phyloP scores from a whole-genome alignment of 1,140 invertebrate genomes.

The Brachystomella parvula region DNA sequence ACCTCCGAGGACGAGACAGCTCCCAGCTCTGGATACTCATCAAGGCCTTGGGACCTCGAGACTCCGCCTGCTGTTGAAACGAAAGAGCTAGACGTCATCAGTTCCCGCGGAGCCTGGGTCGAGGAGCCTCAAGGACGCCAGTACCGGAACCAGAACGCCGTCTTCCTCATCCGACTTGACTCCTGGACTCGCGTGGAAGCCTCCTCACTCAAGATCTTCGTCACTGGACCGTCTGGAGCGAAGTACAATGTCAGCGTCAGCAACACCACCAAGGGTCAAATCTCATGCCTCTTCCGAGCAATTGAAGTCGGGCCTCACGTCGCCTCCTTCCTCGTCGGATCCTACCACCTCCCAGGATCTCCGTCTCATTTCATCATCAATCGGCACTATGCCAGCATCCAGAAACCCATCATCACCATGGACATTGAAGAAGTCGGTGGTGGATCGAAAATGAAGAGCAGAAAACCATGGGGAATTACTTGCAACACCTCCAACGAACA shows the following conservation, averaged over 20 bases:
- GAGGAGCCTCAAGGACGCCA: too few species aligned
- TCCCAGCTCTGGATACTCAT: too few species aligned
- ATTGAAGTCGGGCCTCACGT: not conserved
- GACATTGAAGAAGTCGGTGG: not conserved
- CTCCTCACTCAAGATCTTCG: not conserved
- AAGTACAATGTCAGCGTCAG: not conserved
- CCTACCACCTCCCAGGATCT: not conserved
- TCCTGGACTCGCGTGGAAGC: too few species aligned
- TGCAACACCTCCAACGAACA: not conserved
- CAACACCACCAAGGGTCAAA: not conserved
- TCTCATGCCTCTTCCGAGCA: not conserved
- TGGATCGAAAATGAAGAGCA: not conserved
- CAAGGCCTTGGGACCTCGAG: too few species aligned
- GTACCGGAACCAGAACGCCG: too few species aligned
- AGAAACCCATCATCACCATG: not conserved
- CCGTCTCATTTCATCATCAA: not conserved
- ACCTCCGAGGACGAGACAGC: too few species aligned
- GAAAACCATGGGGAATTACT: not conserved
- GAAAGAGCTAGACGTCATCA: too few species aligned
- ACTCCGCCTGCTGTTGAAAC: too few species aligned
- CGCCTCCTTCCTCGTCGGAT: not conserved
- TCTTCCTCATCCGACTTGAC: too few species aligned
- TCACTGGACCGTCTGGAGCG: not conserved
- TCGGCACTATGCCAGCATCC: not conserved
- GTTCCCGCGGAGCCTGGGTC: too few species aligned